A percentile compares a stretch with the other conserved stretches of the same genome.
Conservation (phyloP, 2,888 invertebrate species). For the Merodon equestris region DNA sequence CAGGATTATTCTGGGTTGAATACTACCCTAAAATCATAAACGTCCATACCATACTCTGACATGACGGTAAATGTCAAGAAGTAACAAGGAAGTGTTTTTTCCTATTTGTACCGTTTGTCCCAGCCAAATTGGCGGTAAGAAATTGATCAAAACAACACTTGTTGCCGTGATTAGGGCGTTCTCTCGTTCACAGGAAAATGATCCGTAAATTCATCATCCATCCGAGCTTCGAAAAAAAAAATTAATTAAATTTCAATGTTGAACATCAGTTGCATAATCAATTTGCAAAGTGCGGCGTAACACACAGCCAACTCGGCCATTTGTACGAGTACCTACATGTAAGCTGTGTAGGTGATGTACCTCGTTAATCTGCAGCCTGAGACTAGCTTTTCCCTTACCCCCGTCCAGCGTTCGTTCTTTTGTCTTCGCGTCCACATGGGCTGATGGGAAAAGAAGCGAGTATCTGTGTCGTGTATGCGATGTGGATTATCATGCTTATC, state of each 20-base stretch:
- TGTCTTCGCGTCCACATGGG: background rate
- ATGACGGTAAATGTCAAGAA: too few relatives aligned
- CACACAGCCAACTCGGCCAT: too few relatives aligned
- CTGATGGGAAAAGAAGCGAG: constrained; percentile 33
- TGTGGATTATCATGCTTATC: constrained; percentile 60
- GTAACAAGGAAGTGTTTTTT: too few relatives aligned
- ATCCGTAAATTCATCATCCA: constrained; percentile 11
- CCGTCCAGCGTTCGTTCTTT: too few relatives aligned
- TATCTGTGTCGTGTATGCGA: constrained; percentile 55
- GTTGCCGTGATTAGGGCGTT: too few relatives aligned
- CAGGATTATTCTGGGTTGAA: too few relatives aligned
- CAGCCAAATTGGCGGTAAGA: too few relatives aligned
- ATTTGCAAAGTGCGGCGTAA: constrained; percentile 12
- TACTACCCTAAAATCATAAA: too few relatives aligned
- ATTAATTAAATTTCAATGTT: constrained; percentile 62
- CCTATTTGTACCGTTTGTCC: too few relatives aligned
- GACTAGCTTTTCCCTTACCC: background rate
- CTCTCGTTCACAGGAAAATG: too few relatives aligned
- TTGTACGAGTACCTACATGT: background rate
- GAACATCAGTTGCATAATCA: constrained; percentile 40
- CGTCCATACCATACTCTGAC: too few relatives aligned
- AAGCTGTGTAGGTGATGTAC: constrained; percentile 35
- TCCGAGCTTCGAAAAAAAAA: constrained; percentile 5
- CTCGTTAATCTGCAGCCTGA: constrained; percentile 46
- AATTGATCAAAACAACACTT: too few relatives aligned